phyloP scores from a whole-genome alignment of 2,888 invertebrate genomes.

The Lasius platythorax region DNA sequence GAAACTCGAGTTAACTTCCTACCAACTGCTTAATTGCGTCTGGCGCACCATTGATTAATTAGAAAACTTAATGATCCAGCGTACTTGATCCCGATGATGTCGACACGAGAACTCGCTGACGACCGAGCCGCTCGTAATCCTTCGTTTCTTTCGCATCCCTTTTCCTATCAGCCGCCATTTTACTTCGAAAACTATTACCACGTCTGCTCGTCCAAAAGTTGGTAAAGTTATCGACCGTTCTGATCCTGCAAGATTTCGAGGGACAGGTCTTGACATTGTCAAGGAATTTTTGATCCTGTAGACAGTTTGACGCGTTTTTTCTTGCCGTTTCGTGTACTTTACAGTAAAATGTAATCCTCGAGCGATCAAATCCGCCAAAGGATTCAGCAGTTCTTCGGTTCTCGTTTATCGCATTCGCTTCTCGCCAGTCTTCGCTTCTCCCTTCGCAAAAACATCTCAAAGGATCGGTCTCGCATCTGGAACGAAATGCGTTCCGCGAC shows the following conservation, averaged over 20 bases:
- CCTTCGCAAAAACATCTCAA: background rate
- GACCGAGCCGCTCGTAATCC: slow-evolving; percentile 69
- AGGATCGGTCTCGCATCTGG: slow-evolving; percentile 35
- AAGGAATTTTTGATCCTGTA: slow-evolving; percentile 24
- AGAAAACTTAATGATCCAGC: slow-evolving; percentile 57
- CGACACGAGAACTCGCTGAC: slow-evolving; percentile 65
- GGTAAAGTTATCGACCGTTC: slow-evolving; percentile 77
- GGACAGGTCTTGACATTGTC: slow-evolving; percentile 60
- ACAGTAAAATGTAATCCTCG: slow-evolving; percentile 20
- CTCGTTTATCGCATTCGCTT: slow-evolving; percentile 17
- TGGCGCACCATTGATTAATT: slow-evolving; percentile 28
- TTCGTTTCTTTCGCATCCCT: slow-evolving; percentile 73
- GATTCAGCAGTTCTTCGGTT: slow-evolving; percentile 22
- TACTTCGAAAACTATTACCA: slow-evolving; percentile 75
- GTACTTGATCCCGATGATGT: slow-evolving; percentile 79
- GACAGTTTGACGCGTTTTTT: background rate
- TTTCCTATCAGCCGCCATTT: slow-evolving; percentile 70
- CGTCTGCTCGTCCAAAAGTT: slow-evolving; percentile 76
- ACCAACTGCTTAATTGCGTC: slow-evolving; percentile 20
- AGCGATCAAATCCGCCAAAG: slow-evolving; percentile 30
- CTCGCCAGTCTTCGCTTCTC: slow-evolving; percentile 18
- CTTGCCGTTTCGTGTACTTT: slow-evolving; percentile 33
- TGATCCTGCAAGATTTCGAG: slow-evolving; percentile 68
- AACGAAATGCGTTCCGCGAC: slow-evolving; percentile 8
- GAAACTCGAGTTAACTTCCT: slow-evolving; percentile 16